phyloP scores from a whole-genome alignment of 2,888 invertebrate genomes.

The Calephelis perditalis region DNA sequence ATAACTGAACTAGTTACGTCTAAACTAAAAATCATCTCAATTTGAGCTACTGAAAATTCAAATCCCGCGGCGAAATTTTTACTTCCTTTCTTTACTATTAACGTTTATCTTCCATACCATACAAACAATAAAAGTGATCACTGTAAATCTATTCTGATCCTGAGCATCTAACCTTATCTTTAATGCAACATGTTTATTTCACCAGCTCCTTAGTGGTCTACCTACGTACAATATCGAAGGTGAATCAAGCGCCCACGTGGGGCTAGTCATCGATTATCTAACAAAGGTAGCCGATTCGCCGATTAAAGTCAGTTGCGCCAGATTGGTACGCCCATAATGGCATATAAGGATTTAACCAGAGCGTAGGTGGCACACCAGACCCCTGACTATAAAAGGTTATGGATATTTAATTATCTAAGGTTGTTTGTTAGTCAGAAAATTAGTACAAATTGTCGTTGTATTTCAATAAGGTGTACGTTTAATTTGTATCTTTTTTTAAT shows the following conservation, averaged over 20 bases:
- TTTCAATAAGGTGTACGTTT: not conserved
- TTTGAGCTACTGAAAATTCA: no score
- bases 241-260: slow-evolving; percentile 67
- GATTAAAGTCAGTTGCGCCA: slow-evolving; percentile 25
- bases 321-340: slow-evolving; percentile 64
- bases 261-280: slow-evolving; percentile 57
- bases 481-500: no score
- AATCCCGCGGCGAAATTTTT: no score
- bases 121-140: no score
- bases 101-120: no score
- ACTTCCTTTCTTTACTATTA: no score
- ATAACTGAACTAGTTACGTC: no score
- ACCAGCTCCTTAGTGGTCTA: slow-evolving; percentile 45
- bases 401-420: slow-evolving; percentile 19
- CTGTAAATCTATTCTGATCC: no score
- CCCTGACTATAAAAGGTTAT: slow-evolving; percentile 53
- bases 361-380: slow-evolving; percentile 63
- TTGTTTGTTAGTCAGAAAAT: slow-evolving; percentile 1
- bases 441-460: not conserved
- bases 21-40: no score
- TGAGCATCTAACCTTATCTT: no score
- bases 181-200: not conserved
- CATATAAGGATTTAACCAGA: slow-evolving; percentile 65
- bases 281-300: slow-evolving; percentile 71
- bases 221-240: slow-evolving; percentile 69